phyloP scores from a whole-genome alignment of 2,797 vertebrate species.

The Gambelia wislizenii region DNA sequence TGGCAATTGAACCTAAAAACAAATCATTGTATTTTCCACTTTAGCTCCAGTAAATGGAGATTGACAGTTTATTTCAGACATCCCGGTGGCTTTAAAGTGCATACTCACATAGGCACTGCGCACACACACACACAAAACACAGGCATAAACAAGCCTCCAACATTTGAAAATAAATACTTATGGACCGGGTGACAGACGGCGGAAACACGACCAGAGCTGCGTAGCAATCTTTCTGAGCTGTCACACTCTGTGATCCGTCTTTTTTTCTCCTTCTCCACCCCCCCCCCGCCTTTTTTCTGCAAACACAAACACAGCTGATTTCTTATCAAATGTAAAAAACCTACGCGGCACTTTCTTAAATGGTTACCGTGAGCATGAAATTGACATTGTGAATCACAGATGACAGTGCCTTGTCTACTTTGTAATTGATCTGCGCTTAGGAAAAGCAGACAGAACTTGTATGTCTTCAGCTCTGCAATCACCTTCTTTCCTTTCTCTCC shows the following conservation, averaged over 20 bases:
- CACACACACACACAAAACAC: background rate
- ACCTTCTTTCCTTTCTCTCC: background rate
- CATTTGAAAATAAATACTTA: constrained; percentile 95
- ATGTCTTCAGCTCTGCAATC: constrained; percentile 40
- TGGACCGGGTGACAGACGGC: constrained; percentile 89
- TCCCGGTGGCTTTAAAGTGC: constrained; percentile 42
- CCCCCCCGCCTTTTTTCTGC: constrained; percentile 46
- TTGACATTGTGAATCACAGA: constrained; percentile 99
- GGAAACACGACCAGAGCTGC: constrained; percentile 84
- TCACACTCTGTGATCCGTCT: constrained; percentile 93
- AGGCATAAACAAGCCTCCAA: constrained; percentile 44
- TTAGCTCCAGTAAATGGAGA: constrained; percentile 85
- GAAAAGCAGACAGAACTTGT: constrained; percentile 49
- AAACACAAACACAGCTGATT: constrained; percentile 94
- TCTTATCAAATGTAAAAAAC: constrained; percentile 99
- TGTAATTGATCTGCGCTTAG: constrained; percentile 93
- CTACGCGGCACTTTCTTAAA: constrained; percentile 93
- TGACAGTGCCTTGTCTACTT: constrained; percentile 94
- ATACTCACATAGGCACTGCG: too few relatives aligned
- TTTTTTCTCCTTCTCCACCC: background rate
- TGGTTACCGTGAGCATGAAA: constrained; percentile 96
- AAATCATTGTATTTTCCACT: constrained; percentile 79
- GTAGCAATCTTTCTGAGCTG: constrained; percentile 92
- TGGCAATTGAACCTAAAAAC: constrained; percentile 82
- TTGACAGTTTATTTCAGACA: constrained; percentile 86